Conservation (phyloP, 2,113 vertebrate species). For the Hemibagrus wyckioides region DNA sequence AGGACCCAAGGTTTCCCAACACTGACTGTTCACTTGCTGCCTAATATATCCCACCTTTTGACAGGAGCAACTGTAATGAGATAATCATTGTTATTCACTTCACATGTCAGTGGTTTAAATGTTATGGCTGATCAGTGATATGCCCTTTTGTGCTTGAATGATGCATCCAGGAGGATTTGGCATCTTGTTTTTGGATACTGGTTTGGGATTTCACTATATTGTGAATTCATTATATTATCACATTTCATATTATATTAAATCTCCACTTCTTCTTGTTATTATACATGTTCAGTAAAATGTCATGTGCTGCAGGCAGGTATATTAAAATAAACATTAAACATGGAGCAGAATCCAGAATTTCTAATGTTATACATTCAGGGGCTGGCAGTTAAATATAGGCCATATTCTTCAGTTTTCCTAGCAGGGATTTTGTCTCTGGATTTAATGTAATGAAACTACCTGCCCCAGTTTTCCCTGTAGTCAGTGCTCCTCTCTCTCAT, state of each 20-base stretch:
- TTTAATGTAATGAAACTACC: slow-evolving; percentile 45
- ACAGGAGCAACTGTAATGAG: no score
- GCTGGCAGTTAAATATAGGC: slow-evolving; percentile 41
- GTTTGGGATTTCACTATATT: not conserved
- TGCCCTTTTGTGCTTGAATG: not conserved
- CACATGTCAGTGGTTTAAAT: no score
- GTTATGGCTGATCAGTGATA: not conserved
- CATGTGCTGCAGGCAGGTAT: not conserved
- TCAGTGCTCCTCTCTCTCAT: not conserved
- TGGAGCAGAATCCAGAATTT: slow-evolving; percentile 38
- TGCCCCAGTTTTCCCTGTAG: slow-evolving; percentile 50
- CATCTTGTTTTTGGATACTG: not conserved
- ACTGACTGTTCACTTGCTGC: no score
- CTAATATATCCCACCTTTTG: no score
- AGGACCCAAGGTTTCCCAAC: no score
- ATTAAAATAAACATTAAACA: not conserved
- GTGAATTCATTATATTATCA: not conserved
- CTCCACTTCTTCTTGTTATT: not conserved
- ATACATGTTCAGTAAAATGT: not conserved
- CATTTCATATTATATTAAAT: not conserved
- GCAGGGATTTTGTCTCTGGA: slow-evolving; percentile 36
- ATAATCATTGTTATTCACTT: no score
- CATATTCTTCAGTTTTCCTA: slow-evolving; percentile 27
- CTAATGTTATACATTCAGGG: slow-evolving; percentile 33
- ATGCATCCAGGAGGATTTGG: not conserved